These are phyloP conservation scores for Cylindroiulus punctatus DNA, from an alignment of 2,888 invertebrate species.

Conservation along the genomic window DNA sequence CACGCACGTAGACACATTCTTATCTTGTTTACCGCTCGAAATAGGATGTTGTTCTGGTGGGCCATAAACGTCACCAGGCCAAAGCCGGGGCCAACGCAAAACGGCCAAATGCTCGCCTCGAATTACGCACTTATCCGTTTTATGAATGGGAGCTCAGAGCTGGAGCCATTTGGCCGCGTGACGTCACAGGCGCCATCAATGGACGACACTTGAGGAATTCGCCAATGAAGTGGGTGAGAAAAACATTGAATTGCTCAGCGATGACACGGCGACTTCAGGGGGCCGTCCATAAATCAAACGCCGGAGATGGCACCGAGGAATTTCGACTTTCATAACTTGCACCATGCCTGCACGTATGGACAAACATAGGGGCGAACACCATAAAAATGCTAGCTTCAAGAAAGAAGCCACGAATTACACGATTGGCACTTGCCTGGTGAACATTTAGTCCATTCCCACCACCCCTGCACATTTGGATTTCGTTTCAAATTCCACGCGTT, in stretches of 20 bases:
- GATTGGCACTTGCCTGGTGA: no score
- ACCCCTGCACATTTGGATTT: no score
- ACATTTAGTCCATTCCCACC: no score
- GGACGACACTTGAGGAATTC: background rate
- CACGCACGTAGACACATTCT: background rate
- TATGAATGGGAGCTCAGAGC: background rate
- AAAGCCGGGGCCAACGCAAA: background rate
- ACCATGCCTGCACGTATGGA: no score
- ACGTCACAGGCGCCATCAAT: background rate
- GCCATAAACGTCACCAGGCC: background rate
- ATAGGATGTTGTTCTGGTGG: background rate
- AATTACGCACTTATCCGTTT: background rate
- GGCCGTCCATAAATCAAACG: background rate
- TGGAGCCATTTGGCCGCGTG: background rate
- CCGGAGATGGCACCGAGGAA: no score
- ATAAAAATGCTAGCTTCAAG: no score
- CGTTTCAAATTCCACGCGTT: no score
- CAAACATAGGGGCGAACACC: no score
- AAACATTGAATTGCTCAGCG: background rate
- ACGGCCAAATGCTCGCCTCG: background rate
- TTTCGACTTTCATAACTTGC: no score
- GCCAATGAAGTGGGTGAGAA: background rate
- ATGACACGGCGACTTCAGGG: background rate
- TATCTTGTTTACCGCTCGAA: background rate
- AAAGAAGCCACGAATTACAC: no score